Conservation (phyloP, 2,888 invertebrate genomes). For the Sinhomidia bicolor region DNA sequence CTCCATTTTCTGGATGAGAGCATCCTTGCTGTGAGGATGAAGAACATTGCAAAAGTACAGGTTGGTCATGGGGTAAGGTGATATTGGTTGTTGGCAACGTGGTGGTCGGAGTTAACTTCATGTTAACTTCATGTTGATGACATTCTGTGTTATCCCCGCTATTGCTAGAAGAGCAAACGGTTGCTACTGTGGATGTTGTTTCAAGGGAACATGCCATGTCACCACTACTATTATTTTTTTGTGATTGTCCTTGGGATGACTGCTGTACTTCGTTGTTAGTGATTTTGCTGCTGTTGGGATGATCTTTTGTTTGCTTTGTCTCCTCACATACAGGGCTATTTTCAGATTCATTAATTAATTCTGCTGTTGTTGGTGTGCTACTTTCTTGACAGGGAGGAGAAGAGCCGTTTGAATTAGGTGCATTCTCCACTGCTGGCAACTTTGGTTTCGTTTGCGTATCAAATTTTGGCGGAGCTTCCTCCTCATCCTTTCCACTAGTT, state of each 20-base stretch:
- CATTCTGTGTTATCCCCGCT: background rate
- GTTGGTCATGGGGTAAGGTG: conserved; percentile 4
- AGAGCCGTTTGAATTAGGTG: conserved; percentile 8
- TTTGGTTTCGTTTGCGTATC: conserved; percentile 1
- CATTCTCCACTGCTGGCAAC: conserved; percentile 27
- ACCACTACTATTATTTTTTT: background rate
- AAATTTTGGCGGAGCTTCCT: conserved; percentile 47
- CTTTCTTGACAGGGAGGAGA: conserved; percentile 49
- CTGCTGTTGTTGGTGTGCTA: conserved; percentile 39
- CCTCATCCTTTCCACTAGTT: conserved; percentile 36
- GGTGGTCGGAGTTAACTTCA: background rate
- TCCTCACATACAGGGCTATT: conserved; percentile 29
- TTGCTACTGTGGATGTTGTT: background rate
- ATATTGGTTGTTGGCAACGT: background rate
- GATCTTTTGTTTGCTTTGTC: background rate
- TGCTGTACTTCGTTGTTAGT: background rate
- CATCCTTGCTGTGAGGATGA: background rate
- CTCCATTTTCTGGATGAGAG: background rate
- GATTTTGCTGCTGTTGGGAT: background rate
- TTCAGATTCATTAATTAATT: conserved; percentile 64
- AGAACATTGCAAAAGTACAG: background rate
- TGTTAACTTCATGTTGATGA: no score
- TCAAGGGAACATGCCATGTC: background rate
- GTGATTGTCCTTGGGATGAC: conserved; percentile 53
- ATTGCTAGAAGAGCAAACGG: background rate